These are phyloP conservation scores for Watsonalla binaria DNA, from an alignment of 2,888 invertebrate genomes.

Conservation along the genomic window DNA sequence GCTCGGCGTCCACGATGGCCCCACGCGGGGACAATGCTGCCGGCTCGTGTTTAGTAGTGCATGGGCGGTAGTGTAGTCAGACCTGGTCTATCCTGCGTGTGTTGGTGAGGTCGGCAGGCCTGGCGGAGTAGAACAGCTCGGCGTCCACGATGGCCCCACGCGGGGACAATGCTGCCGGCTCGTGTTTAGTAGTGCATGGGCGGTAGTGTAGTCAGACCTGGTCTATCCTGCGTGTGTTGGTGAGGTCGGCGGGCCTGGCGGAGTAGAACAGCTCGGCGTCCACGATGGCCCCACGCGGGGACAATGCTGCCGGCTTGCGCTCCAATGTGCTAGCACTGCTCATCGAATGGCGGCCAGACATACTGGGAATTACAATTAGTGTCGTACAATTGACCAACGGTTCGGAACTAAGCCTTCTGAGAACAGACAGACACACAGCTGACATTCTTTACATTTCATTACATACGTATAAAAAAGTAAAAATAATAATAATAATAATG, in stretches of 20 bases:
- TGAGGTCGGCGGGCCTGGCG: slow-evolving; percentile 12
- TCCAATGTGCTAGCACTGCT: slow-evolving; percentile 18
- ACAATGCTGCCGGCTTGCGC: slow-evolving; percentile 48
- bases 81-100: slow-evolving; percentile 13
- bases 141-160: slow-evolving; percentile 64
- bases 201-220: slow-evolving; percentile 15
- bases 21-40: slow-evolving; percentile 60
- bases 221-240: background rate
- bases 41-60: slow-evolving; percentile 41
- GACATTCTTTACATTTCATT: no score
- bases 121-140: slow-evolving; percentile 51
- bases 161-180: slow-evolving; percentile 56
- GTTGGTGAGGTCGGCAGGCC: slow-evolving; percentile 12
- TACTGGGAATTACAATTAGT: no score
- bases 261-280: slow-evolving; percentile 63
- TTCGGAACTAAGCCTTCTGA: no score
- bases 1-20: slow-evolving; percentile 61
- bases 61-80: no score
- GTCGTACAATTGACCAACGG: no score
- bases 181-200: no score
- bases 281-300: slow-evolving; percentile 63
- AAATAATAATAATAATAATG: no score
- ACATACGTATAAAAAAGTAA: no score
- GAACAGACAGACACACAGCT: no score
- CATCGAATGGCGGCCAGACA: no score